A percentile compares a stretch with the other conserved stretches of the same genome.
Evolutionary conservation across 1,140 invertebrate species (phyloP).

Genomic region (Neodiprion lecontei): DNA sequence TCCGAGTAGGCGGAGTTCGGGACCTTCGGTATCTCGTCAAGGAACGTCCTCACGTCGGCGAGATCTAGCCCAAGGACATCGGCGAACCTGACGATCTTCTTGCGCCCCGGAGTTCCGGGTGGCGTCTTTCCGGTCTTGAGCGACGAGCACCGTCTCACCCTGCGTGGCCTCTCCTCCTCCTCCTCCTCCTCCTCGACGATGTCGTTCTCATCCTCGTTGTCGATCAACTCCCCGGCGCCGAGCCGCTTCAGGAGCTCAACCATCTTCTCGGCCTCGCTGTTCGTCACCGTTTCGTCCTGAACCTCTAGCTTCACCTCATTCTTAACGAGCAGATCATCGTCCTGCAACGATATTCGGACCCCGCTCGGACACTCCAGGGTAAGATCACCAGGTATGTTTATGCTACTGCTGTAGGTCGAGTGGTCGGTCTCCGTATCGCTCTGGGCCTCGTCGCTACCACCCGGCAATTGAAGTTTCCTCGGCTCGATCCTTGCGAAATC

Average conservation of each 20-base stretch:
- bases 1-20: slow-evolving; percentile 86
- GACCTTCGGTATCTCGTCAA: slow-evolving; percentile 88
- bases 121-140: slow-evolving; percentile 91
- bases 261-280: slow-evolving; percentile 36
- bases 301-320: slow-evolving; percentile 34
- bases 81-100: slow-evolving; percentile 95
- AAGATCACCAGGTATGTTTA: slow-evolving; percentile 34
- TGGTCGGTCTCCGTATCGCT: slow-evolving; percentile 57
- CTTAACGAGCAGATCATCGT: slow-evolving; percentile 24
- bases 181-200: slow-evolving; percentile 47
- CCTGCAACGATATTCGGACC: background rate
- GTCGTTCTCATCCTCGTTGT: slow-evolving; percentile 31
- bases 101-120: slow-evolving; percentile 84
- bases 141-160: slow-evolving; percentile 81
- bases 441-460: slow-evolving; percentile 23
- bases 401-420: slow-evolving; percentile 42
- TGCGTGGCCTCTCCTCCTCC: slow-evolving; percentile 62
- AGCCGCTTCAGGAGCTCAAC: slow-evolving; percentile 33
- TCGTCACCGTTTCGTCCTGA: slow-evolving; percentile 22
- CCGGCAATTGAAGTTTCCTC: background rate
- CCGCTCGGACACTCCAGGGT: slow-evolving; percentile 31
- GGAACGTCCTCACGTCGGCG: slow-evolving; percentile 87
- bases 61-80: slow-evolving; percentile 93
- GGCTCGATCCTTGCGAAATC: slow-evolving; percentile 22
- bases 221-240: slow-evolving; percentile 23